phyloP scores from a whole-genome alignment of 1,140 invertebrate species.

The Dendrolimus punctatus region DNA sequence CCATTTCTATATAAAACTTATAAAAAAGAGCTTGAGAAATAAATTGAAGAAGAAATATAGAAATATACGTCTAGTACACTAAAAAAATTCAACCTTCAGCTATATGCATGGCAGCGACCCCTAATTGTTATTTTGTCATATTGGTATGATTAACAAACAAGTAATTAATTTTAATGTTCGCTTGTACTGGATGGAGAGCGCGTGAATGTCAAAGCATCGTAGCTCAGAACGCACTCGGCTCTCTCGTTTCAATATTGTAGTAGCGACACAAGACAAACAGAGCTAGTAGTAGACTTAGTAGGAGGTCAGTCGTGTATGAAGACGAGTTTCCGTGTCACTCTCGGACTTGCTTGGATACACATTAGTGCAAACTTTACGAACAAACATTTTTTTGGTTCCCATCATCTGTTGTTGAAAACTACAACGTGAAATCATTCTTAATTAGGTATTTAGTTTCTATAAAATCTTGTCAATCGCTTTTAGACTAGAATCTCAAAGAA shows the following conservation, averaged over 20 bases:
- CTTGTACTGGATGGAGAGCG: slow-evolving; percentile 23
- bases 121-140: too few species aligned
- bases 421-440: too few species aligned
- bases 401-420: slow-evolving; percentile 26
- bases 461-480: too few species aligned
- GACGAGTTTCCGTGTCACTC: slow-evolving; percentile 64
- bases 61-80: too few species aligned
- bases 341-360: slow-evolving; percentile 58
- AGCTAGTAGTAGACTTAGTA: slow-evolving; percentile 46
- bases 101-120: too few species aligned
- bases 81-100: too few species aligned
- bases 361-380: slow-evolving; percentile 53
- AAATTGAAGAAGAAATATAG: too few species aligned
- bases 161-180: slow-evolving; percentile 5
- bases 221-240: slow-evolving; percentile 44
- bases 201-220: slow-evolving; percentile 25
- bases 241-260: slow-evolving; percentile 66
- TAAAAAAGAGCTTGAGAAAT: too few species aligned
- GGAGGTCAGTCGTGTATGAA: slow-evolving; percentile 65
- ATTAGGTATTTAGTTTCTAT: too few species aligned
- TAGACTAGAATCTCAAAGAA: too few species aligned
- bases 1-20: too few species aligned
- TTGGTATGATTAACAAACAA: too few species aligned
- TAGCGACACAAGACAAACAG: slow-evolving; percentile 63
- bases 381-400: slow-evolving; percentile 67